Base-by-base conservation (phyloP, 2,797 vertebrate species). In the Manis javanica region DNA sequence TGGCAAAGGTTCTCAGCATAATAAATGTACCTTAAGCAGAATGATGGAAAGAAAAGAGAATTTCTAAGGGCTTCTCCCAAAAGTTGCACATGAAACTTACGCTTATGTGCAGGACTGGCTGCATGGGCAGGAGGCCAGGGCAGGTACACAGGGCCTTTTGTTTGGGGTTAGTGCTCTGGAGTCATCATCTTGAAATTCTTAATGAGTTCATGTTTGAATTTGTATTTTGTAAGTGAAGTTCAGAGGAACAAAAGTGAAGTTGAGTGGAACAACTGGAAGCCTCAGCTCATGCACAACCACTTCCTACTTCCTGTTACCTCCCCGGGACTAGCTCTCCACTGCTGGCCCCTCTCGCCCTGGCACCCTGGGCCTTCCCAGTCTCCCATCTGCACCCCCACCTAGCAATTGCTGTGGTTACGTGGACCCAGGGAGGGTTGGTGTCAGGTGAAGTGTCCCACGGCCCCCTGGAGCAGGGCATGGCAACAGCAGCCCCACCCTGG, bases 211-310 rank as follows among this genome's bases (percentile, higher is more conserved):
- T 75, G 42, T 86, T 13, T 90, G n/a, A 69, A 68, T 92, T 46
- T 64, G 57, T 93, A 53, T 53, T 95, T 78, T 59, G 7, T 78
- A 84, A 83, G 12, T 91, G n/a, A 95, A 49, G 39, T 94, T 69
- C 51, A 46, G 46, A 46, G 46, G 46, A 46, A 46, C 10, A 46
- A 46, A 64, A 87, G 11, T 91, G 42, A 83, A 57, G n/a, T 94
- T 81, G 29, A 68, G 2, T 16, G 61, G 49, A 37, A 83, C 37
- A 51, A 13, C 16, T 72, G 63, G 49, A 51, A 72, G 59, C 10
- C 34, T n/a, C 16, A 53, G 59, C n/a, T 85, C 59, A 21, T 15
- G 16, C 3, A 23, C 34, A 24, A 2, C 55, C 26, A 16, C 37
- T 5, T n/a, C 5, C 75, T 92, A 46, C 24, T 15, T 94, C 59